A percentile compares a stretch with the other conserved stretches of the same genome.
Evolutionary conservation across 2,888 invertebrate species (phyloP).

Genomic region (Pachycephus smyrnensis): DNA sequence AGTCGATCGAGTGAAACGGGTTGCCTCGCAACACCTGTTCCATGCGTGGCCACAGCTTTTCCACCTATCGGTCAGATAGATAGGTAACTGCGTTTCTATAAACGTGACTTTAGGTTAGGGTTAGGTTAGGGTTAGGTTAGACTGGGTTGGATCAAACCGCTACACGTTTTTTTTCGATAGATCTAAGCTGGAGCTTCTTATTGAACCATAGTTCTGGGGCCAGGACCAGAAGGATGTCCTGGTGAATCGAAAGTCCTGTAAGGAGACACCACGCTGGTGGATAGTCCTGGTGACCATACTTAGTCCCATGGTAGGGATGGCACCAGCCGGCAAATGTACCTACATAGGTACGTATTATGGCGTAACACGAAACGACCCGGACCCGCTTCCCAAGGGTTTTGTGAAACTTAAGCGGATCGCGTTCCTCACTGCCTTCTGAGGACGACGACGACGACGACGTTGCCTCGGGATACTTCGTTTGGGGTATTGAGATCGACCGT

Average conservation of each 20-base stretch:
- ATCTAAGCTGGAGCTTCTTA: not conserved
- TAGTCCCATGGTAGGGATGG: not conserved
- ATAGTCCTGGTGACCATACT: not conserved
- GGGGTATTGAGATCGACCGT: not conserved
- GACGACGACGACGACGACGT: not conserved
- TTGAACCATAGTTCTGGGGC: not conserved
- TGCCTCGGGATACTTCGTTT: not conserved
- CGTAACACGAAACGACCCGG: slow-evolving; percentile 1
- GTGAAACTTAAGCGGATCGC: slow-evolving; percentile 9
- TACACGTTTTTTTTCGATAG: not conserved
- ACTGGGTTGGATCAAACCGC: not conserved
- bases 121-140: not conserved
- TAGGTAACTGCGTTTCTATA: not conserved
- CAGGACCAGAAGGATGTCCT: not conserved
- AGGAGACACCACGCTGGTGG: not conserved
- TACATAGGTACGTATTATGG: not conserved
- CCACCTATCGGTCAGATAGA: not conserved
- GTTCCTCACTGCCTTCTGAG: not conserved
- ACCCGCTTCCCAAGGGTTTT: slow-evolving; percentile 6
- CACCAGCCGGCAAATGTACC: slow-evolving; percentile 6
- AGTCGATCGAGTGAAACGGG: not conserved
- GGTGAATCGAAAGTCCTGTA: not conserved
- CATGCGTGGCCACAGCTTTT: not conserved
- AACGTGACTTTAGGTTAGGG: not conserved
- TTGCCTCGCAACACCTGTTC: not conserved